Percentiles rank a stretch among this genome's conserved stretches.
These are phyloP conservation scores for Siniperca scherzeri DNA, from an alignment of 2,797 vertebrate genomes.

Conservation along the genomic window DNA sequence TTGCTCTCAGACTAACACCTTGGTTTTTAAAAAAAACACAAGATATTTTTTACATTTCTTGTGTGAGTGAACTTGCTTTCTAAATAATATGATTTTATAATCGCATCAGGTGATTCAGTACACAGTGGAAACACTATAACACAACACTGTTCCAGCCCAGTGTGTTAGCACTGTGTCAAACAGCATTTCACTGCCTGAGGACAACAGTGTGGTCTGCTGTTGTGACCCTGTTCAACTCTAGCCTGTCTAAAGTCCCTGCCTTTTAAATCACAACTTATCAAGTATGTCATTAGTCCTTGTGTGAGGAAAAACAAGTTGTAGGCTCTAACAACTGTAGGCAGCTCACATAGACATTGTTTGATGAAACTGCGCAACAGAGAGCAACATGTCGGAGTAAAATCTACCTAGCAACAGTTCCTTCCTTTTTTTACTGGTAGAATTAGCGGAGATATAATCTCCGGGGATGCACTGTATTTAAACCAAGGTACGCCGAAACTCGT, in stretches of 20 bases:
- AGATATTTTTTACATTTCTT: too few species aligned
- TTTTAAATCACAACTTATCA: not conserved
- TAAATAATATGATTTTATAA: not conserved
- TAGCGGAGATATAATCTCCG: too few species aligned
- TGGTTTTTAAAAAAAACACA: too few species aligned
- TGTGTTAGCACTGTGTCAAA: too few species aligned
- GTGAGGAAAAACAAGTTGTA: not conserved
- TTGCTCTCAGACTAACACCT: too few species aligned
- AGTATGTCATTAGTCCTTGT: not conserved
- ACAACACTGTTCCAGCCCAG: too few species aligned
- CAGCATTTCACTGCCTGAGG: too few species aligned
- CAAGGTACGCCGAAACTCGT: fast-evolving
- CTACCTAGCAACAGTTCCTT: not conserved
- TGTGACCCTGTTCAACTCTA: too few species aligned
- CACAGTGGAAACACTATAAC: too few species aligned
- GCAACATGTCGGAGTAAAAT: constrained; percentile 8
- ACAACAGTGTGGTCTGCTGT: too few species aligned
- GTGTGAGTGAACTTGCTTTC: too few species aligned
- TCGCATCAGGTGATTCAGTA: not conserved
- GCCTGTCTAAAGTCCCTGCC: too few species aligned
- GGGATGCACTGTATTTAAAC: fast-evolving
- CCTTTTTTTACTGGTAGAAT: constrained; percentile 6
- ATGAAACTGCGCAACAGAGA: not conserved
- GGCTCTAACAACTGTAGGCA: not conserved
- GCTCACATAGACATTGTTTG: not conserved